phyloP scores from a whole-genome alignment of 2,113 vertebrate species.

The Hippotragus niger region DNA sequence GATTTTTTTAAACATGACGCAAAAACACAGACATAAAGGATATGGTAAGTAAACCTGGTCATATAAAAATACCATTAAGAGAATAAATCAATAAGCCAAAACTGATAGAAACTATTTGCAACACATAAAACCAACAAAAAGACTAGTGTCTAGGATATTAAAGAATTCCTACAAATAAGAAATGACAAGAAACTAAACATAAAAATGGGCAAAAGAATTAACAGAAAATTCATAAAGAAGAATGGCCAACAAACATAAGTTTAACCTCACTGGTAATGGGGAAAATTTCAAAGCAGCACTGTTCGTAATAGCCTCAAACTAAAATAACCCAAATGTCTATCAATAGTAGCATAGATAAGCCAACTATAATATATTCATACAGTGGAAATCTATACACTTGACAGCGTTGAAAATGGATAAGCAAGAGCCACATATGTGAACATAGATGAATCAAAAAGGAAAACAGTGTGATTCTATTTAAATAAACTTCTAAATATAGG shows the following conservation, averaged over 20 bases:
- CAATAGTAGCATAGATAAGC: background rate
- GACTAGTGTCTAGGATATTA: background rate
- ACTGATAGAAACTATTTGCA: constrained; percentile 11
- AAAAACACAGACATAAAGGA: background rate
- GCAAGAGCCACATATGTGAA: background rate
- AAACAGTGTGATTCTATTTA: constrained; percentile 11
- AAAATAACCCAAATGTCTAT: background rate
- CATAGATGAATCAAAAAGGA: background rate
- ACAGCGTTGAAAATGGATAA: background rate
- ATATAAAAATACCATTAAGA: background rate
- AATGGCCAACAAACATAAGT: background rate
- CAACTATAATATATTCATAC: background rate
- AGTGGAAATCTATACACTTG: background rate
- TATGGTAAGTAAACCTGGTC: background rate
- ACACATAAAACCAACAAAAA: background rate
- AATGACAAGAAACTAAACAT: background rate
- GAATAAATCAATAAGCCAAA: background rate
- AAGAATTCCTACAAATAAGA: background rate
- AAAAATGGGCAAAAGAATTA: background rate
- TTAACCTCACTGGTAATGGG: background rate
- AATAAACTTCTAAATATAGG: constrained; percentile 9
- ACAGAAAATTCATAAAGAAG: background rate
- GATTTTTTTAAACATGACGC: background rate
- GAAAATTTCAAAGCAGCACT: background rate
- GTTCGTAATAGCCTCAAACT: background rate